Percentiles rank a stretch among this genome's conserved stretches.
phyloP scores from a whole-genome alignment of 2,797 vertebrate genomes.

The Setipinna tenuifilis region DNA sequence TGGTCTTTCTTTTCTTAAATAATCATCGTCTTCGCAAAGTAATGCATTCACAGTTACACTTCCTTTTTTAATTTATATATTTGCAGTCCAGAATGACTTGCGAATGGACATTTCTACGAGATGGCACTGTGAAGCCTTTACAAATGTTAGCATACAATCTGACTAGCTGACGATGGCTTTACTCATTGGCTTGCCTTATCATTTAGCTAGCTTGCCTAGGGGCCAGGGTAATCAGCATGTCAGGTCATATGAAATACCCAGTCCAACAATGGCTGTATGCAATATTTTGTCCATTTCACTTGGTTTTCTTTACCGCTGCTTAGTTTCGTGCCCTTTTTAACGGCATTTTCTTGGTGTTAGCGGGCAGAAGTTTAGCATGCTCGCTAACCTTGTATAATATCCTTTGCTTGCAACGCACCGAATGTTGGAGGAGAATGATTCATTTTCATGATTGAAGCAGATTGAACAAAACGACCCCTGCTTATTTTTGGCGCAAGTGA shows the following conservation, averaged over 20 bases:
- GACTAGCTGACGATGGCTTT: conserved; percentile 21
- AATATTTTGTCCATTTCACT: background rate
- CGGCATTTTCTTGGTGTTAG: background rate
- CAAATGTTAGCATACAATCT: conserved; percentile 8
- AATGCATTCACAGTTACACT: background rate
- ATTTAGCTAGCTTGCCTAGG: background rate
- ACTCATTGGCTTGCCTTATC: background rate
- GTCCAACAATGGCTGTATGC: background rate
- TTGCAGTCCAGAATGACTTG: background rate
- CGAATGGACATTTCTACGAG: background rate
- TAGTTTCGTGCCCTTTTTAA: background rate
- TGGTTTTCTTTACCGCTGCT: background rate
- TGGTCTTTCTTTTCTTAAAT: conserved; percentile 48
- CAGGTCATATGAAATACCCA: background rate
- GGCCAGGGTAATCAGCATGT: background rate
- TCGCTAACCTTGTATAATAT: background rate
- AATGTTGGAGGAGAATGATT: background rate
- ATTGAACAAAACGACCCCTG: background rate
- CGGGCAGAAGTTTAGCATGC: background rate
- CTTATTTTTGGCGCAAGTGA: background rate
- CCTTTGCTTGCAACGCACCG: background rate
- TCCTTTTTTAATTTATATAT: background rate
- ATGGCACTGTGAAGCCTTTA: background rate
- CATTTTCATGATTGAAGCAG: background rate
- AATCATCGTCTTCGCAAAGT: background rate